phyloP scores from a whole-genome alignment of 2,113 vertebrate species.

The Ptilorrhoa leucosticta region DNA sequence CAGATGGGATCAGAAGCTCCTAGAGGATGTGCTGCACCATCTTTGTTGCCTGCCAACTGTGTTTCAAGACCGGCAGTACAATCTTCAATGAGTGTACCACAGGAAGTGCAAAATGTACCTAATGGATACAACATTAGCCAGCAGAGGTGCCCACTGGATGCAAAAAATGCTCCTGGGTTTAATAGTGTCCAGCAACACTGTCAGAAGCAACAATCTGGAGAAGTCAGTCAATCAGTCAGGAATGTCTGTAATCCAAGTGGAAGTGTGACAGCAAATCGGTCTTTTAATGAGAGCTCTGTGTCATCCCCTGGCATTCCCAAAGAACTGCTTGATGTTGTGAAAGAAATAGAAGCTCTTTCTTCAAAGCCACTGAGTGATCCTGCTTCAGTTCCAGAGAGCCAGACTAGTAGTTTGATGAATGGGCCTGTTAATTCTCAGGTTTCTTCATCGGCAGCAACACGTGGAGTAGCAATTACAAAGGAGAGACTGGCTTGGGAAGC shows the following conservation, averaged over 20 bases:
- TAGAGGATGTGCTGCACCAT: neutral
- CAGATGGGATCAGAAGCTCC: constrained; percentile 17
- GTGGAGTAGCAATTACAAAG: neutral
- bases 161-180: neutral
- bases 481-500: constrained; percentile 61
- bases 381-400: neutral
- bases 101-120: neutral
- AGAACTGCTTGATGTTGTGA: neutral
- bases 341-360: constrained; percentile 2
- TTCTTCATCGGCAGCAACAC: neutral
- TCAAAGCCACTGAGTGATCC: constrained; percentile 7
- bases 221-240: neutral
- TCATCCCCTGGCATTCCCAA: neutral
- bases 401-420: neutral
- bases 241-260: constrained; percentile 4
- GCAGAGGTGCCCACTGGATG: neutral
- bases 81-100: neutral
- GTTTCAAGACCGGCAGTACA: constrained; percentile 14
- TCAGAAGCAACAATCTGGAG: constrained; percentile 25
- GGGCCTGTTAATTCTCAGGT: neutral
- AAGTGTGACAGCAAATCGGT: neutral
- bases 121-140: neutral
- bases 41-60: neutral
- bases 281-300: neutral
- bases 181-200: constrained; percentile 22